Evolutionary conservation across 2,113 vertebrate species (phyloP), one percentile per base, ranked within the genome.

Genomic region (Galemys pyrenaicus): DNA sequence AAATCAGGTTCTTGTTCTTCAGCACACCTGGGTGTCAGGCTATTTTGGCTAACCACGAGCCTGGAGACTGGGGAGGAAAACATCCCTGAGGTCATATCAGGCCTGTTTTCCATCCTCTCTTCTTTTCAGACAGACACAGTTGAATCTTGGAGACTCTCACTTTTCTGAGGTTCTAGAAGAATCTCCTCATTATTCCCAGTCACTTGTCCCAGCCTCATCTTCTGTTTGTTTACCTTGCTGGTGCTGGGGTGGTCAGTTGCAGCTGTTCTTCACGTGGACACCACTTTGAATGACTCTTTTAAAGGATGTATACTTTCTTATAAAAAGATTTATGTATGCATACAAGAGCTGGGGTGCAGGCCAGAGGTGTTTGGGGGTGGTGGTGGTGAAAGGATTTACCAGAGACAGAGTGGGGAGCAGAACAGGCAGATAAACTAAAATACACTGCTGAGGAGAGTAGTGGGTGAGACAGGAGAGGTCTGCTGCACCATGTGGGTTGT

Each of bases 201-300:
- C 58, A 54, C 91, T 82, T 70, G 68, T 13, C 58, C 44, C 11
- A 35, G 16, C n/a, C 32, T 60, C 13, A 2, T 32, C 73, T 39
- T 65, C 11, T 74, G 78, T 81, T 77, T 91, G 91, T 91, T 94
- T 95, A 75, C 74, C 79, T 93, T 8, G 16, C n/a, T 12, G 2
- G 58, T 37, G 89, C 74, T 60, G 41, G 35, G 39, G 71, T 65
- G 56, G 85, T 58, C 37, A 75, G 91, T 88, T 60, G 68, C 78
- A 28, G 80, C 95, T 58, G 51, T 68, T 94, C 73, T 46, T 75
- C 79, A 71, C 56, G 77, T 65, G 77, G 51, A 67, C 44, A 17
- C 46, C 17, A 15, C 90, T 71, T 32, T 56, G 37, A 70, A 73
- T 60, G 73, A 89, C 91, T 58, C 92, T 78, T 64, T n/a, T n/a